Evolutionary conservation across 1,140 invertebrate genomes (phyloP).

Genomic region (Phymastichus coffea): DNA sequence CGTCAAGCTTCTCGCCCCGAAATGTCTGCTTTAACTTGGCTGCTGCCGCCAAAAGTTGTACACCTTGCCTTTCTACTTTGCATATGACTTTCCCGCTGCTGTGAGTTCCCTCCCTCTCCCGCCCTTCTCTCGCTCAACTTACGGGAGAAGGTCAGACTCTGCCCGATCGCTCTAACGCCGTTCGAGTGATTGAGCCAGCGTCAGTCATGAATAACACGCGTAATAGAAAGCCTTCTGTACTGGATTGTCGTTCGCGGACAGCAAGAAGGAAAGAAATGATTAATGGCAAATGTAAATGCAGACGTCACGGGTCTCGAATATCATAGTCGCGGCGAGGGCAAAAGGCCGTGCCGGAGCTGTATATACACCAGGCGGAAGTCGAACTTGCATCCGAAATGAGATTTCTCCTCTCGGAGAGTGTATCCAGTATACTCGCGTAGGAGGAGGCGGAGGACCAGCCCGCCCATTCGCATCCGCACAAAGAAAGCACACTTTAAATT

Average conservation of each 20-base stretch:
- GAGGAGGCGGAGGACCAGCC: background rate
- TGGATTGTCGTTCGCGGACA: too few species aligned
- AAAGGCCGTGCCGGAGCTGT: background rate
- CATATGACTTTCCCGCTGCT: too few species aligned
- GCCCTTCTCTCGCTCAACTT: too few species aligned
- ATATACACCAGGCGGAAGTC: background rate
- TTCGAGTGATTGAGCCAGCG: too few species aligned
- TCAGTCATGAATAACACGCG: too few species aligned
- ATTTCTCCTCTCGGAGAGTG: constrained; percentile 9
- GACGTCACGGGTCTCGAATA: background rate
- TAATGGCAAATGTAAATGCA: background rate
- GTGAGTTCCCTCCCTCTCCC: too few species aligned
- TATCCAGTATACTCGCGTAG: background rate
- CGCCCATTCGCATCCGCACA: constrained; percentile 11
- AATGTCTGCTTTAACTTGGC: background rate
- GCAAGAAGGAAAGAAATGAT: too few species aligned
- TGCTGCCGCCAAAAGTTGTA: background rate
- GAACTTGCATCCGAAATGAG: constrained; percentile 22
- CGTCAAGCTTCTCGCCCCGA: background rate
- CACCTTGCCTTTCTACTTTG: background rate
- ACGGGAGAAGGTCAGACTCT: too few species aligned
- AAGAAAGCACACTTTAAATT: constrained; percentile 13
- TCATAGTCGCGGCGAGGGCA: background rate
- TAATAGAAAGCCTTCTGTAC: too few species aligned
- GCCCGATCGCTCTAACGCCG: too few species aligned